Percentiles rank a stretch among this genome's conserved stretches.
Evolutionary conservation across 1,140 invertebrate species (phyloP).

Genomic region (Centruroides vittatus): DNA sequence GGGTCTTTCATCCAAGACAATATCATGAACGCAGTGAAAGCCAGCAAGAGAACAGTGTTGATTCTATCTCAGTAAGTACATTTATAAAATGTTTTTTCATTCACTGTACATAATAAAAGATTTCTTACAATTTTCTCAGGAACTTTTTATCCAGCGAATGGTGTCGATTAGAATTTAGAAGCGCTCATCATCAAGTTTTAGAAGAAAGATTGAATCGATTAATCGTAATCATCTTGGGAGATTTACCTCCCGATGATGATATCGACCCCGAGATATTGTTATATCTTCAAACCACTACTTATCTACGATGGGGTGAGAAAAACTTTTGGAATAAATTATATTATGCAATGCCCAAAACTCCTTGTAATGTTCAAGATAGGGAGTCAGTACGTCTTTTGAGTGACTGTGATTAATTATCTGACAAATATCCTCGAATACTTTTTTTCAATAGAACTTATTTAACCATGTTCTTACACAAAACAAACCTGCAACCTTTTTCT

Average conservation of each 20-base stretch:
- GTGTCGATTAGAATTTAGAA: conserved; percentile 25
- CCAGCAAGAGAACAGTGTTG: conserved; percentile 61
- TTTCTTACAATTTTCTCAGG: conserved; percentile 22
- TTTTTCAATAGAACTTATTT: too few relatives aligned
- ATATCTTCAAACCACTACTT: conserved; percentile 84
- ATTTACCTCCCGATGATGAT: conserved; percentile 14
- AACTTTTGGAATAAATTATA: conserved; percentile 86
- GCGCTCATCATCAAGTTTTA: conserved; percentile 23
- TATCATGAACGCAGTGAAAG: conserved; percentile 55
- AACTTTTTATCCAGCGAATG: conserved; percentile 25
- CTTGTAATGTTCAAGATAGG: too few relatives aligned
- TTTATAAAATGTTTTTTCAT: conserved; percentile 21
- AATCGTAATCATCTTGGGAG: conserved; percentile 22
- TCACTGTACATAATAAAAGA: conserved; percentile 20
- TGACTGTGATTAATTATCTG: too few relatives aligned
- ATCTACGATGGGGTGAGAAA: conserved; percentile 78
- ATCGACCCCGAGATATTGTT: conserved; percentile 68
- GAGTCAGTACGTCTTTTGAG: too few relatives aligned
- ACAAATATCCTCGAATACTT: too few relatives aligned
- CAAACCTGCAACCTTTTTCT: too few relatives aligned
- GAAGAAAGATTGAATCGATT: conserved; percentile 20
- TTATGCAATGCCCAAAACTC: conserved; percentile 54
- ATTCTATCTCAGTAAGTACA: conserved; percentile 47
- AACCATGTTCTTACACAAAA: too few relatives aligned
- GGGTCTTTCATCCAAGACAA: conserved; percentile 60